A percentile compares a stretch with the other conserved stretches of the same genome.
phyloP scores from a whole-genome alignment of 2,888 invertebrate species.

The Lithophane semibrunnea region DNA sequence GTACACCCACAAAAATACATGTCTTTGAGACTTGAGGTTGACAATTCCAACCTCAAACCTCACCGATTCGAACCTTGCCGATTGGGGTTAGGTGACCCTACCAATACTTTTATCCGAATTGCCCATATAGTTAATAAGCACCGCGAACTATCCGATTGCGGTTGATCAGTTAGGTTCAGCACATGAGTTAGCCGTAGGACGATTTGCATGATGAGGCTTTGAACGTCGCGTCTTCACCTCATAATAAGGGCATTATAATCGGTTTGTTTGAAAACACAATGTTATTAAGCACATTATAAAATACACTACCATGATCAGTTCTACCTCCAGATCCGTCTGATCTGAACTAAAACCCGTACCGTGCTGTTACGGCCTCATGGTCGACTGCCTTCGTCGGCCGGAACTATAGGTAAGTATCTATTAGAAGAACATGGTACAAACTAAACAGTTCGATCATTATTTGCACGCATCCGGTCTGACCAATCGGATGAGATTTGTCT shows the following conservation, averaged over 20 bases:
- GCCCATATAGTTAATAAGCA: constrained; percentile 1
- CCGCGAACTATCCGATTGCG: constrained; percentile 4
- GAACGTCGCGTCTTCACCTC: too few relatives aligned
- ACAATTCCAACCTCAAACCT: too few relatives aligned
- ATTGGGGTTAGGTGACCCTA: not conserved
- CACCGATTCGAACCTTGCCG: too few relatives aligned
- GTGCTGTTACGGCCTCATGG: not conserved
- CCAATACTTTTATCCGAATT: not conserved
- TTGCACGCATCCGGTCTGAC: constrained; percentile 9
- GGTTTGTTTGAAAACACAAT: not conserved
- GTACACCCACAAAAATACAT: too few relatives aligned
- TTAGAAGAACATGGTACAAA: constrained; percentile 8
- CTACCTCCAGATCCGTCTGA: not conserved
- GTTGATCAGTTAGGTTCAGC: not conserved
- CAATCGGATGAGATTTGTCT: too few relatives aligned
- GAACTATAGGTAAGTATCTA: not conserved
- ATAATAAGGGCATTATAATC: too few relatives aligned
- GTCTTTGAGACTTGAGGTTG: not conserved
- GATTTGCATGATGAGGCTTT: too few relatives aligned
- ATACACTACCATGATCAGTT: not conserved
- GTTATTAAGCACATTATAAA: not conserved
- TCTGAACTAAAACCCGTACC: not conserved
- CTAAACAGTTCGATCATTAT: not conserved
- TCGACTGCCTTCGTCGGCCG: not conserved
- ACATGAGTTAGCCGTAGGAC: too few relatives aligned